Percentiles rank a stretch among this genome's conserved stretches.
phyloP scores from a whole-genome alignment of 2,113 vertebrate species.

The Percina caprodes region DNA sequence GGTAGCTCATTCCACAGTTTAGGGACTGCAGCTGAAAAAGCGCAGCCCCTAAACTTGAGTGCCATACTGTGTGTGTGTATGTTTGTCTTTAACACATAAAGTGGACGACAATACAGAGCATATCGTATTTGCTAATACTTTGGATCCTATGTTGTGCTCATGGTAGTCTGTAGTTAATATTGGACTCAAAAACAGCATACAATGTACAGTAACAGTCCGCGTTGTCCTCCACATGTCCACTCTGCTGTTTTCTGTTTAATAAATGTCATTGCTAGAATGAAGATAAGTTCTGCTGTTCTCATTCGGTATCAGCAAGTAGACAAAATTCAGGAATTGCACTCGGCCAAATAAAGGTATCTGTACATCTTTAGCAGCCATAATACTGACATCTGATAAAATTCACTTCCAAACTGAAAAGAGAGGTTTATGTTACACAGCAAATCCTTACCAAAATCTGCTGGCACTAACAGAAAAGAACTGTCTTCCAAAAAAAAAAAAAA shows the following conservation, averaged over 20 bases:
- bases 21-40: no score
- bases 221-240: background rate
- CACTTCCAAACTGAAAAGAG: slow-evolving; percentile 30
- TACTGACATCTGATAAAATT: slow-evolving; percentile 43
- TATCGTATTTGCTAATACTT: slow-evolving; percentile 23
- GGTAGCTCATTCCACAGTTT: no score
- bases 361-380: slow-evolving; percentile 31
- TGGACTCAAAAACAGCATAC: background rate
- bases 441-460: slow-evolving; percentile 16
- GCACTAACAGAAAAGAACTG: background rate
- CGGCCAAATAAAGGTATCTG: slow-evolving; percentile 33
- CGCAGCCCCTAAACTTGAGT: background rate
- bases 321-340: slow-evolving; percentile 32
- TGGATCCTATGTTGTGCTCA: background rate
- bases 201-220: background rate
- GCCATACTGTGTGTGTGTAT: background rate
- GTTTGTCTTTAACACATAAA: slow-evolving; percentile 47
- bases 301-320: slow-evolving; percentile 40
- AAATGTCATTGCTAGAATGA: slow-evolving; percentile 5
- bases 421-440: slow-evolving; percentile 27
- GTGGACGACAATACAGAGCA: background rate
- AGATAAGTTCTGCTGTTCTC: slow-evolving; percentile 39
- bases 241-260: slow-evolving; percentile 20
- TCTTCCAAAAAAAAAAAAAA: background rate
- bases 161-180: background rate